These are phyloP conservation scores for Synergus gifuensis DNA, from an alignment of 2,888 invertebrate species.

Conservation along the genomic window DNA sequence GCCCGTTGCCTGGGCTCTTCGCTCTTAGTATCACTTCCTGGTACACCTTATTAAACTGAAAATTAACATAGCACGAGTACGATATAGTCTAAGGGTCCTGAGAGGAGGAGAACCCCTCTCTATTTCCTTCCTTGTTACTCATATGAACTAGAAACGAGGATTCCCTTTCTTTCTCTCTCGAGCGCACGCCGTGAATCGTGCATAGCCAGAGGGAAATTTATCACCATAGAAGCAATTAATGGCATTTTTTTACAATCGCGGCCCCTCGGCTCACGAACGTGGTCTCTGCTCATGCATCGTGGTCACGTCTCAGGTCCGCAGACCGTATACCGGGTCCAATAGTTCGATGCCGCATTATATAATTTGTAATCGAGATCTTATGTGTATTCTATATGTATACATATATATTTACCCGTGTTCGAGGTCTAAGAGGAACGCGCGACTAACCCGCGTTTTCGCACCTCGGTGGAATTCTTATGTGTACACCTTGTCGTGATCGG, in stretches of 20 bases:
- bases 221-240: conserved; percentile 76
- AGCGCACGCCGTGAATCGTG: conserved; percentile 66
- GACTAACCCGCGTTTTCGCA: conserved; percentile 35
- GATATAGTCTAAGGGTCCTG: conserved; percentile 62
- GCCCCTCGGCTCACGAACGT: conserved; percentile 66
- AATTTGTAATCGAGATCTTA: conserved; percentile 56
- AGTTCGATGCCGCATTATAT: conserved; percentile 59
- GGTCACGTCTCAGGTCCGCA: conserved; percentile 64
- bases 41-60: conserved; percentile 74
- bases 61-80: conserved; percentile 73
- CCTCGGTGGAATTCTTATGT: conserved; percentile 5
- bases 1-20: conserved; percentile 50
- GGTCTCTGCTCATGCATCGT: conserved; percentile 66
- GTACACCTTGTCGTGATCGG: neutral
- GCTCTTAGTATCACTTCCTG: conserved; percentile 68
- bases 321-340: conserved; percentile 47
- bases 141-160: neutral
- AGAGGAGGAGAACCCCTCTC: conserved; percentile 47
- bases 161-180: conserved; percentile 46
- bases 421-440: conserved; percentile 4
- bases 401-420: conserved; percentile 17
- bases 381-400: conserved; percentile 1
- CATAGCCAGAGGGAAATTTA: conserved; percentile 75
- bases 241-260: conserved; percentile 68
- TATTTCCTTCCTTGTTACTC: conserved; percentile 51